Base-by-base conservation (phyloP, 2,888 invertebrate genomes). In the Synanthedon formicaeformis region DNA sequence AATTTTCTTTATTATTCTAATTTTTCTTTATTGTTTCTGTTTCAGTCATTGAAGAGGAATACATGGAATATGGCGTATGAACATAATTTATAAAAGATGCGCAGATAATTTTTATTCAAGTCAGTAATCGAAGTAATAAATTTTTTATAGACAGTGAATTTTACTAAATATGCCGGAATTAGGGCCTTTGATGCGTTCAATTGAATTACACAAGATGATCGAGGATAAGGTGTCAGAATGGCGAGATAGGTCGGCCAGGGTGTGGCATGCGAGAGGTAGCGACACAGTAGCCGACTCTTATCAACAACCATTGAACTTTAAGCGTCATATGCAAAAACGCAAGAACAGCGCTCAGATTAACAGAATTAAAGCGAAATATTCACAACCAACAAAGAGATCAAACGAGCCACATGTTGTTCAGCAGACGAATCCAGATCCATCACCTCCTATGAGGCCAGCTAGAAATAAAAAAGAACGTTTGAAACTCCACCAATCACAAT, bases 331-430 rank as follows among this genome's bases (percentile, higher is more conserved):
- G 65, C 80, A 86, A 73, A 75, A 83, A 67, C 85, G 87, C 70
- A 87, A 87, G 72, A 86, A 86, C 69, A 84, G 83, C 73, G 78
- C 81, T 69, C 87, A 88, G 82, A 82, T 88, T 73, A 87, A 87
- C 69, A 86, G 81, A 82, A 88, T 88, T 76, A 83, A 87, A 78
- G 78, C 86, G 73, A 88, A 88, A 75, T 88, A 88, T 73, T 87
- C 88, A 55, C 81, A 72, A 65, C 76, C 81, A 59, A 77, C 72
- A 65, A 79, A 75, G 73, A 77, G 81, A 70, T 61, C 81, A 69
- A 78, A 75, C 75, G 80, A 80, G 61, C 73, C 73, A 64, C 61
- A 64, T 58, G 61, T 58, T n/a, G 57, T 67, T 41, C 59, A 69
- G 57, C 71, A 69, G 41, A 66, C 66, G 57, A 57, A 59, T 59